phyloP scores from a whole-genome alignment of 2,888 invertebrate genomes.

The Drosophila cognata region DNA sequence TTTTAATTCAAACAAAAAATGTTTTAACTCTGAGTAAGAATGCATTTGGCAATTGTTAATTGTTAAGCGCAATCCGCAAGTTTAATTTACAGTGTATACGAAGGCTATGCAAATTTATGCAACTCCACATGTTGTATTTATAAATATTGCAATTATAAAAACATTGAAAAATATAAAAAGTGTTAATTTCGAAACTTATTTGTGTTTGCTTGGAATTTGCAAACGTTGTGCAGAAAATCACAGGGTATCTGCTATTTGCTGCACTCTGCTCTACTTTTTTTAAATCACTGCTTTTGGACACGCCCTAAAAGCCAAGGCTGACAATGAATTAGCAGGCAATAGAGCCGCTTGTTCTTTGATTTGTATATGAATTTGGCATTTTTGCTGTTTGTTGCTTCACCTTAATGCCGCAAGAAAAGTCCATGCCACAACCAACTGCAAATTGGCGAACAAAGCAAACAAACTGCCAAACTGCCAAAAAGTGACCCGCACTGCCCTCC shows the following conservation, averaged over 20 bases:
- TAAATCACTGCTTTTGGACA: conserved; percentile 56
- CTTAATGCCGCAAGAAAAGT: conserved; percentile 49
- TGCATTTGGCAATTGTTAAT: conserved; percentile 45
- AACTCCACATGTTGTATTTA: neutral
- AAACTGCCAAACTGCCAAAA: conserved; percentile 28
- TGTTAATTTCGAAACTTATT: neutral
- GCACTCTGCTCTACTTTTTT: neutral
- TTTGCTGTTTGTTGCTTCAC: conserved; percentile 15
- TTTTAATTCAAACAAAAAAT: conserved; percentile 12
- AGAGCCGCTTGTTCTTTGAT: conserved; percentile 22
- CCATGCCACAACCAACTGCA: conserved; percentile 12
- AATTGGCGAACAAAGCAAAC: conserved; percentile 49
- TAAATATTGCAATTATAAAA: neutral
- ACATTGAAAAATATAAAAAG: neutral
- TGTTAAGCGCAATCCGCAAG: conserved; percentile 28
- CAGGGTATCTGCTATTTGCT: conserved; percentile 12
- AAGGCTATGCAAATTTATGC: conserved; percentile 9
- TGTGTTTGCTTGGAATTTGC: neutral
- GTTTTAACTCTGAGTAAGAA: conserved; percentile 10
- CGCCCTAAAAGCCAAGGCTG: conserved; percentile 64
- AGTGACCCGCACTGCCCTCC: conserved; percentile 53
- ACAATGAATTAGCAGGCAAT: conserved; percentile 40
- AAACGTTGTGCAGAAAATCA: neutral
- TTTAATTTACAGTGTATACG: neutral
- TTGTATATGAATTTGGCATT: conserved; percentile 29